Evolutionary conservation across 2,888 invertebrate genomes (phyloP).

Genomic region (Onchidella celtica): DNA sequence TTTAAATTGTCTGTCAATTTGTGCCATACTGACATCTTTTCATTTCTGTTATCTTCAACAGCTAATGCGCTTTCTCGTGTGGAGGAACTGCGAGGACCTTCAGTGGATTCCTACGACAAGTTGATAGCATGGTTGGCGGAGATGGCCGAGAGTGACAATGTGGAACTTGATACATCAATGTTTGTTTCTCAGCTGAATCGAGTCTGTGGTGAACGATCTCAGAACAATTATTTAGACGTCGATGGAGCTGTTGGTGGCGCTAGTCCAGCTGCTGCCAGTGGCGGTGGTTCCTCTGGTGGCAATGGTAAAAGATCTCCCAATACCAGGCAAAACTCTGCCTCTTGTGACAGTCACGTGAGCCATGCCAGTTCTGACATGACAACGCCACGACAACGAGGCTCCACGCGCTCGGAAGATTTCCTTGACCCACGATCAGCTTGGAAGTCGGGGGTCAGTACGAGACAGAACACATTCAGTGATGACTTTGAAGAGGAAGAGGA

Average conservation of each 20-base stretch:
- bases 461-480: conserved; percentile 56
- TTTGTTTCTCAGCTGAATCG: conserved; percentile 62
- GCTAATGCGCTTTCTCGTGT: conserved; percentile 53
- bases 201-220: conserved; percentile 40
- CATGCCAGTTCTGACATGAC: conserved; percentile 55
- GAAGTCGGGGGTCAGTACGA: conserved; percentile 47
- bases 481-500: conserved; percentile 53
- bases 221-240: conserved; percentile 18
- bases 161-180: conserved; percentile 57
- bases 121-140: conserved; percentile 68
- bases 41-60: conserved; percentile 23
- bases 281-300: neutral
- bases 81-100: conserved; percentile 55
- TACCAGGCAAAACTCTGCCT: conserved; percentile 55
- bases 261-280: neutral
- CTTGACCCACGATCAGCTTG: conserved; percentile 51
- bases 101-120: conserved; percentile 66
- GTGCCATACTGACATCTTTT: neutral
- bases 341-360: conserved; percentile 56
- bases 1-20: too few relatives aligned
- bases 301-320: conserved; percentile 6
- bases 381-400: conserved; percentile 39
- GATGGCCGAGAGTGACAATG: conserved; percentile 68
- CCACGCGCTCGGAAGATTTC: conserved; percentile 53
- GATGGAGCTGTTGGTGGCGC: neutral